These are phyloP conservation scores for Bostrychus sinensis DNA, from an alignment of 2,113 vertebrate genomes.

Conservation along the genomic window DNA sequence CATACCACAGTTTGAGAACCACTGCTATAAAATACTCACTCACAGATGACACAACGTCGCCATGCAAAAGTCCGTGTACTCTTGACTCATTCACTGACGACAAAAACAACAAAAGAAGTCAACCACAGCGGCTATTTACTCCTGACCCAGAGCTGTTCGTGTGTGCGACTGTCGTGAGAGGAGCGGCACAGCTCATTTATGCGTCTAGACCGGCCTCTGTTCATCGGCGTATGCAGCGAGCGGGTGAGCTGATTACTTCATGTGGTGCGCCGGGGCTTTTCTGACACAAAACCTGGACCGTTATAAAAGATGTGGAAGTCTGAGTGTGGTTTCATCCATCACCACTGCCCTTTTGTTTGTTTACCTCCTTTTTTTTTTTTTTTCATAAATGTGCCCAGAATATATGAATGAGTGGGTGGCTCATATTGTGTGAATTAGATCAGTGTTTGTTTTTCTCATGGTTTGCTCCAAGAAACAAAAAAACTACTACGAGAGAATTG, in stretches of 20 bases:
- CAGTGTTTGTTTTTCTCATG: neutral
- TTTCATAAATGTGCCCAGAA: neutral
- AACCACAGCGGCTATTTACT: conserved; percentile 25
- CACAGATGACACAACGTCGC: too few species aligned
- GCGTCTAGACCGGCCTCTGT: conserved; percentile 35
- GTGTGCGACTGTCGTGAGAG: conserved; percentile 10
- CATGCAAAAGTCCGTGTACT: too few species aligned
- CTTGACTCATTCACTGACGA: conserved; percentile 27
- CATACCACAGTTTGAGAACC: too few species aligned
- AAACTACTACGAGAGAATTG: neutral
- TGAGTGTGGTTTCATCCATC: conserved; percentile 39
- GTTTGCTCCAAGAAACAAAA: neutral
- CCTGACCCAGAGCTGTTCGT: conserved; percentile 6
- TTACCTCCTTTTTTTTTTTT: conserved; percentile 41
- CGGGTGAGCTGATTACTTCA: conserved; percentile 54
- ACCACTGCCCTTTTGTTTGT: conserved; percentile 35
- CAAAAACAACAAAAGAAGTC: neutral
- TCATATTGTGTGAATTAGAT: neutral
- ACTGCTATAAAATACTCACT: too few species aligned
- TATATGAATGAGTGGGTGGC: neutral
- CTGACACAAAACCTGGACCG: conserved; percentile 74
- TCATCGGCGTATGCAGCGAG: conserved; percentile 43
- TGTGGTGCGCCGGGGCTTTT: conserved; percentile 43
- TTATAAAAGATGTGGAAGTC: conserved; percentile 51
- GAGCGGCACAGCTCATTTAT: conserved; percentile 26